A percentile compares a stretch with the other conserved stretches of the same genome.
Evolutionary conservation across 2,113 vertebrate species (phyloP).

Genomic region (Piprites chloris): DNA sequence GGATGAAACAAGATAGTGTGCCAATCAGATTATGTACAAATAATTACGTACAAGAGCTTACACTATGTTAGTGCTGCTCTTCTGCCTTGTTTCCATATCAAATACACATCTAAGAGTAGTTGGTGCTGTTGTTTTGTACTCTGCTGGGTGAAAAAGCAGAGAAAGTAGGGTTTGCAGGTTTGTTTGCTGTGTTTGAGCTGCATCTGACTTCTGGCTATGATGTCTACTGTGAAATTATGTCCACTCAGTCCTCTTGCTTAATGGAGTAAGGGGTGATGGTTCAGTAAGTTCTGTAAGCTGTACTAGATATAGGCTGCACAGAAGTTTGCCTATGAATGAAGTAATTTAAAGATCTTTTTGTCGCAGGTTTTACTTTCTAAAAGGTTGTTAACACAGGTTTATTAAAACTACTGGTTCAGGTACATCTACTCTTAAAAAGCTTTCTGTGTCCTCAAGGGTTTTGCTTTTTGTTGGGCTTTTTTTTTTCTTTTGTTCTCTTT

Average conservation of each 20-base stretch:
- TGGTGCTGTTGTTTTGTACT: background rate
- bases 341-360: background rate
- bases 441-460: background rate
- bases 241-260: background rate
- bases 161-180: background rate
- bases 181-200: background rate
- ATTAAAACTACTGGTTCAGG: background rate
- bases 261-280: background rate
- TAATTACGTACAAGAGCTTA: background rate
- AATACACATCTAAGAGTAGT: accelerated
- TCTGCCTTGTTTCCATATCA: background rate
- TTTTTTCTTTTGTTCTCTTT: accelerated
- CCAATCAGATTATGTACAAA: background rate
- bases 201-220: background rate
- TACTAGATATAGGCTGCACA: background rate
- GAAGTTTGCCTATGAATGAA: background rate
- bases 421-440: background rate
- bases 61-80: background rate
- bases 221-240: background rate
- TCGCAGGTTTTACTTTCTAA: background rate
- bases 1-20: background rate
- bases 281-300: background rate
- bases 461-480: background rate
- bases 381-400: background rate
- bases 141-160: background rate